Evolutionary conservation across 2,113 vertebrate genomes (phyloP).

Genomic region (Lagenorhynchus albirostris): DNA sequence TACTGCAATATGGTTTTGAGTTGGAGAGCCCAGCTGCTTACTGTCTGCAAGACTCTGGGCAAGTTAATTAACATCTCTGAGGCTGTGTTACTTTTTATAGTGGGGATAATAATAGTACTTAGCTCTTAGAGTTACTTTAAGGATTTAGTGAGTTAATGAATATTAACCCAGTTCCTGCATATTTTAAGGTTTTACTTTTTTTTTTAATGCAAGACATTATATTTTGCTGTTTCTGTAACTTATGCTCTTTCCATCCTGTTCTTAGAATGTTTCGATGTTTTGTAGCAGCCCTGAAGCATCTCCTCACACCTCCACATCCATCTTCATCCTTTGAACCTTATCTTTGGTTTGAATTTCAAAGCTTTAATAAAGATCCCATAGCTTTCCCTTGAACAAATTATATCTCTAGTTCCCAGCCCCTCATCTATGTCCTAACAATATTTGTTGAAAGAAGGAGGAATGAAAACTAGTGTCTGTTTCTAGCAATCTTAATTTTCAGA

Average conservation of each 20-base stretch:
- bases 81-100: conserved; percentile 2
- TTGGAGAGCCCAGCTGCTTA: not conserved
- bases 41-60: not conserved
- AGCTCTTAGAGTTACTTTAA: conserved; percentile 38
- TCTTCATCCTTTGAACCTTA: not conserved
- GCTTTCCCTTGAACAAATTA: not conserved
- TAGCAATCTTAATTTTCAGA: not conserved
- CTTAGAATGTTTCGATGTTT: not conserved
- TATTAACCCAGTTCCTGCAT: not conserved
- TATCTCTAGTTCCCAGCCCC: not conserved
- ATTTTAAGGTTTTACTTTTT: conserved; percentile 25
- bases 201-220: not conserved
- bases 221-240: not conserved
- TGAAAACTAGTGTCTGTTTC: not conserved
- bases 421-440: not conserved
- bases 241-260: not conserved
- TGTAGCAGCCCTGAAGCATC: not conserved
- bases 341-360: conserved; percentile 4
- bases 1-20: not conserved
- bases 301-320: not conserved
- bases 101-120: conserved; percentile 17
- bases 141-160: conserved; percentile 46
- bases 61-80: conserved; percentile 45
- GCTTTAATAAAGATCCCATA: not conserved
- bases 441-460: not conserved